These are phyloP conservation scores for Scaptomyza tumidula DNA, from an alignment of 2,888 invertebrate genomes.

Conservation along the genomic window DNA sequence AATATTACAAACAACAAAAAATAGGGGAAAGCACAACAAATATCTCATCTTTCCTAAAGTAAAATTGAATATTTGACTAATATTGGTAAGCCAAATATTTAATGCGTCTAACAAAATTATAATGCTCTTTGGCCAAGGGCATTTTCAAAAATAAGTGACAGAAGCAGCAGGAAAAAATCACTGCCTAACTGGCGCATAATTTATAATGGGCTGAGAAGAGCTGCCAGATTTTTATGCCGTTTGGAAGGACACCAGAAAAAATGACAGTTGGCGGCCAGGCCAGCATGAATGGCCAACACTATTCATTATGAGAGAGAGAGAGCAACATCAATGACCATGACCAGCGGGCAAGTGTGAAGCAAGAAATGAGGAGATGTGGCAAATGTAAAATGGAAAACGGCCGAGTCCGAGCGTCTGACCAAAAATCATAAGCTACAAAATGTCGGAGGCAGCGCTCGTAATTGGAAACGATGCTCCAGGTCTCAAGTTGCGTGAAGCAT, in stretches of 20 bases:
- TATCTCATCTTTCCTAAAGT: neutral
- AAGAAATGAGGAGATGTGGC: neutral
- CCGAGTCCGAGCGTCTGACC: constrained; percentile 40
- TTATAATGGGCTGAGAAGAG: constrained; percentile 36
- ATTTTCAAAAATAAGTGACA: neutral
- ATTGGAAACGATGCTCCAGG: constrained; percentile 75
- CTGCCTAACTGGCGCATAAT: constrained; percentile 21
- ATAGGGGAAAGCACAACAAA: neutral
- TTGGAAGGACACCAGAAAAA: constrained; percentile 52
- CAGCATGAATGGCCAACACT: constrained; percentile 27
- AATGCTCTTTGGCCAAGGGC: neutral
- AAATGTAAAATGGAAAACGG: constrained; percentile 11
- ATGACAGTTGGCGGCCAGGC: constrained; percentile 56
- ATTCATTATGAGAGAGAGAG: constrained; percentile 52
- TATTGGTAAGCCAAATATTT: neutral
- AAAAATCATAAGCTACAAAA: constrained; percentile 67
- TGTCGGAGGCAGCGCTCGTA: constrained; percentile 52
- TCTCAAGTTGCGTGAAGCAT: constrained; percentile 68
- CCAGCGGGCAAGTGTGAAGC: constrained; percentile 12
- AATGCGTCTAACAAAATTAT: neutral
- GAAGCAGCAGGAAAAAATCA: constrained; percentile 16
- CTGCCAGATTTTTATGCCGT: constrained; percentile 54
- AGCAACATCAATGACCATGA: constrained; percentile 57
- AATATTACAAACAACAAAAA: neutral
- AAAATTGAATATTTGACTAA: neutral